Evolutionary conservation across 2,113 vertebrate genomes (phyloP).

Genomic region (Leptobrachium ailaonicum): DNA sequence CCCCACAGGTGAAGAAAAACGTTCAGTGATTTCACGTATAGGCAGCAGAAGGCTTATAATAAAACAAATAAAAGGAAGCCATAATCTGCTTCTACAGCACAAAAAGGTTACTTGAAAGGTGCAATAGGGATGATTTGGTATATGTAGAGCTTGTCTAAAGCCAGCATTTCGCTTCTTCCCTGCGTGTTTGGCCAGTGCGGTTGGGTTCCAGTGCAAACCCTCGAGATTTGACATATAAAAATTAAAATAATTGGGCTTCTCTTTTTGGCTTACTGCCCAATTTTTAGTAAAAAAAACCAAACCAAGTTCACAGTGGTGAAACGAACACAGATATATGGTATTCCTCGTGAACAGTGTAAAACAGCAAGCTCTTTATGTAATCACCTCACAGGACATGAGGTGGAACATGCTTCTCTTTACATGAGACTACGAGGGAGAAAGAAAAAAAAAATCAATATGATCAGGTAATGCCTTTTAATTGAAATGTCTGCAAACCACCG

Average conservation of each 20-base stretch:
- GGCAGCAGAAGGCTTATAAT: background rate
- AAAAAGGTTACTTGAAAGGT: background rate
- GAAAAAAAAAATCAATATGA: too few species aligned
- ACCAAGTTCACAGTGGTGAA: conserved; percentile 72
- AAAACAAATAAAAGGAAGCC: background rate
- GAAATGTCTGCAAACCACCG: background rate
- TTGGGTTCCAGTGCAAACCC: background rate
- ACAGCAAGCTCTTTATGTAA: background rate
- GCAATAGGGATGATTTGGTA: background rate
- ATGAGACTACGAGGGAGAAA: too few species aligned
- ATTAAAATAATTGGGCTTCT: background rate
- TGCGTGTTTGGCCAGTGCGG: background rate
- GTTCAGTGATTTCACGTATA: background rate
- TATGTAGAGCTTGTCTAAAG: background rate
- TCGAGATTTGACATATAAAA: background rate
- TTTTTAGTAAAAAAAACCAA: conserved; percentile 47
- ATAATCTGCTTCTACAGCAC: background rate
- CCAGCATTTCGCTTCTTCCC: background rate
- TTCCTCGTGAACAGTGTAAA: conserved; percentile 41
- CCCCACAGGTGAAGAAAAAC: background rate
- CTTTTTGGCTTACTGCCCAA: conserved; percentile 17
- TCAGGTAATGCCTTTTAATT: too few species aligned
- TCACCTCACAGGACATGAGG: background rate
- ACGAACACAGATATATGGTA: conserved; percentile 60
- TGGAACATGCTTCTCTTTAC: too few species aligned